phyloP scores from a whole-genome alignment of 1,140 invertebrate genomes.

The Cecropterus lyciades region DNA sequence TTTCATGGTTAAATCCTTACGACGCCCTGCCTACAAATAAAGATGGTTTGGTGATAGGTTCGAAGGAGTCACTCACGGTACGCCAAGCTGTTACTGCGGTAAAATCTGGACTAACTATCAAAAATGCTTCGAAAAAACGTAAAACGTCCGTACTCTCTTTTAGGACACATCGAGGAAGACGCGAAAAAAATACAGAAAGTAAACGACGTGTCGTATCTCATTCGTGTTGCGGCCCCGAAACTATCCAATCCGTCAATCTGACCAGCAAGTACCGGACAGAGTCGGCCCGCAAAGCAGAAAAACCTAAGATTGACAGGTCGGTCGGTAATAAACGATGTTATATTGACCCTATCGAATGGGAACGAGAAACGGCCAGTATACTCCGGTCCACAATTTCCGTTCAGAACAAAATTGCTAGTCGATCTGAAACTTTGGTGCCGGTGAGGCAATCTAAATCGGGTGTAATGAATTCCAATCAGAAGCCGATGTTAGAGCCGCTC shows the following conservation, averaged over 20 bases:
- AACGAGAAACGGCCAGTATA: slow-evolving; percentile 78
- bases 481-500: slow-evolving; percentile 47
- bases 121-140: slow-evolving; percentile 77
- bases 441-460: slow-evolving; percentile 66
- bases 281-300: slow-evolving; percentile 67
- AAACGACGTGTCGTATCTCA: slow-evolving; percentile 68
- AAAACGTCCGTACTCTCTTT: slow-evolving; percentile 79
- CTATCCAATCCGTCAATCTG: slow-evolving; percentile 48
- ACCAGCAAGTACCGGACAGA: slow-evolving; percentile 72
- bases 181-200: slow-evolving; percentile 76
- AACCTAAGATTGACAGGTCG: slow-evolving; percentile 70
- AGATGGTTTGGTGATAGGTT: slow-evolving; percentile 64
- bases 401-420: slow-evolving; percentile 66
- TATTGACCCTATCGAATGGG: slow-evolving; percentile 80
- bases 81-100: slow-evolving; percentile 78
- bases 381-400: slow-evolving; percentile 75
- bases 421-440: slow-evolving; percentile 45
- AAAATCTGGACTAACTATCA: slow-evolving; percentile 72
- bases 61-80: slow-evolving; percentile 76
- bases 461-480: slow-evolving; percentile 49
- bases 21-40: slow-evolving; percentile 69
- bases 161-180: slow-evolving; percentile 76
- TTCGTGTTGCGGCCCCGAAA: slow-evolving; percentile 70
- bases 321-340: slow-evolving; percentile 84
- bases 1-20: slow-evolving; percentile 78